A percentile compares a stretch with the other conserved stretches of the same genome.
These are phyloP conservation scores for Acrobasis consociella DNA, from an alignment of 2,888 invertebrate species.

Conservation along the genomic window DNA sequence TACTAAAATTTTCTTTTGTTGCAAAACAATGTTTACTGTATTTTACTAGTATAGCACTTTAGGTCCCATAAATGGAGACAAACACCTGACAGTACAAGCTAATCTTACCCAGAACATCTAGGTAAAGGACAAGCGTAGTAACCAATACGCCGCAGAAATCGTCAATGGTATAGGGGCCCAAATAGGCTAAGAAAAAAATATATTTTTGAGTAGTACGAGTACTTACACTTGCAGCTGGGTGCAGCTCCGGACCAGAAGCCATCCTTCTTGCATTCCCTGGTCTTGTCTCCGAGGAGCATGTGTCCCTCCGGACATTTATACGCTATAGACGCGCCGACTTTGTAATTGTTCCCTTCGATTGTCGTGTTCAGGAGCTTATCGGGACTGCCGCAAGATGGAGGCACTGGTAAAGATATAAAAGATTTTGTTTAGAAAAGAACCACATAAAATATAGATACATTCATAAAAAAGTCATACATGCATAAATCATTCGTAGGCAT, in stretches of 20 bases:
- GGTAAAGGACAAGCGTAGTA: too few species aligned
- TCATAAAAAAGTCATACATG: too few species aligned
- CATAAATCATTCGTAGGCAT: too few species aligned
- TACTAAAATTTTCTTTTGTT: too few species aligned
- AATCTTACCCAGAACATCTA: too few species aligned
- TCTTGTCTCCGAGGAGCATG: slow-evolving; percentile 87
- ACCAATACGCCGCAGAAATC: too few species aligned
- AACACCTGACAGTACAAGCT: too few species aligned
- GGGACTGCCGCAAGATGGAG: slow-evolving; percentile 93
- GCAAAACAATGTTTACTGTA: too few species aligned
- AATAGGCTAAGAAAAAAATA: too few species aligned
- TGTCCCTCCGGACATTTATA: slow-evolving; percentile 93
- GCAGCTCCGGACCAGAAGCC: slow-evolving; percentile 93
- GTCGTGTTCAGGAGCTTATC: slow-evolving; percentile 93
- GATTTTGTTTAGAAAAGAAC: neutral
- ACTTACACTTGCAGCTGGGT: slow-evolving; percentile 94
- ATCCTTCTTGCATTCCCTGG: slow-evolving; percentile 86
- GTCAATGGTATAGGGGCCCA: too few species aligned
- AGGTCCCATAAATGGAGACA: too few species aligned
- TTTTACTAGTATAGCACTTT: too few species aligned
- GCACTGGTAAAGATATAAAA: slow-evolving; percentile 80
- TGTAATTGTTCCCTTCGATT: slow-evolving; percentile 86
- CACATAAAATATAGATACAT: neutral
- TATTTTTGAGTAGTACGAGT: neutral
- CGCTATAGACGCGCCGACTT: slow-evolving; percentile 86